Evolutionary conservation across 2,113 vertebrate species (phyloP).

Genomic region (Hydropotes inermis): DNA sequence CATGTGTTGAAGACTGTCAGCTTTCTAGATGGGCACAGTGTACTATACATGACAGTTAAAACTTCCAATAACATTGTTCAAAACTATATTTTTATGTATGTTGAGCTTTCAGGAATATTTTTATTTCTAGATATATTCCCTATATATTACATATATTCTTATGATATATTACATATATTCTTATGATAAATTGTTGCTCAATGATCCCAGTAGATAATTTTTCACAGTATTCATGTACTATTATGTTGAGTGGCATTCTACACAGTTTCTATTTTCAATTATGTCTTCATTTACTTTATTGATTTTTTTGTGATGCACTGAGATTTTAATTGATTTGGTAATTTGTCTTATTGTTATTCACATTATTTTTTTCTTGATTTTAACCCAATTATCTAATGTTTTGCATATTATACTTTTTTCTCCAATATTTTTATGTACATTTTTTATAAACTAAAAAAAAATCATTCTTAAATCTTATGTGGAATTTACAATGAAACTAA

Average conservation of each 20-base stretch:
- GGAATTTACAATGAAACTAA: not conserved
- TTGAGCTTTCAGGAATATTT: not conserved
- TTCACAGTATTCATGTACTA: not conserved
- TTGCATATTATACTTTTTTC: not conserved
- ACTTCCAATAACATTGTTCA: not conserved
- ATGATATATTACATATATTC: not conserved
- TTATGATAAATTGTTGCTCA: not conserved
- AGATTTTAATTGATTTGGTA: not conserved
- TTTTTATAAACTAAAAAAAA: not conserved
- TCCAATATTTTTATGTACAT: not conserved
- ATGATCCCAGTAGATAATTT: not conserved
- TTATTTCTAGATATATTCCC: not conserved
- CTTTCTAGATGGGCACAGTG: not conserved
- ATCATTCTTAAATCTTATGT: not conserved
- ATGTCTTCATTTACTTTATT: not conserved
- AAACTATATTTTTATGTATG: not conserved
- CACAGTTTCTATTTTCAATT: not conserved
- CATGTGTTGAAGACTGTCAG: not conserved
- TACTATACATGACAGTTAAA: not conserved
- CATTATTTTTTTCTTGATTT: not conserved
- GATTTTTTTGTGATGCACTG: not conserved
- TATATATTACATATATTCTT: not conserved
- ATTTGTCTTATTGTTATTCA: not conserved
- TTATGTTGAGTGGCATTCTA: not conserved
- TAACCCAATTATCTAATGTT: not conserved